Base-by-base conservation (phyloP, 2,797 vertebrate species). In the Fringilla coelebs region DNA sequence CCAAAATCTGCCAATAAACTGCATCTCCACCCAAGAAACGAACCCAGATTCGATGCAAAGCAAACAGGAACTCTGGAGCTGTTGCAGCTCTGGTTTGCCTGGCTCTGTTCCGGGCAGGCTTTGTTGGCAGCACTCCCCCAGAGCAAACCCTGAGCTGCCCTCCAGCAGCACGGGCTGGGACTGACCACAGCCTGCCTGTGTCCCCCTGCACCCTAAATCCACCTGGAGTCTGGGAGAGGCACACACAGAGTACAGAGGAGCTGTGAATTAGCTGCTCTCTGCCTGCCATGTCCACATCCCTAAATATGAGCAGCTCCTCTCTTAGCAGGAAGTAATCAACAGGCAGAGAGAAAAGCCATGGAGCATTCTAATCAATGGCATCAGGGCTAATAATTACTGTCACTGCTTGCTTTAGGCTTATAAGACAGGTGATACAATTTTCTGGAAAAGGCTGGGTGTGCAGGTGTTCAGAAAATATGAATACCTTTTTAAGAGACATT, bases 1-100 rank as follows among this genome's bases (percentile, higher is more conserved):
- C 26, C 21, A 4, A 70, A 78, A 73, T 4, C 19, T 54, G 77
- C n/a, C 22, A 6, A 9, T 41, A 60, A 78, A 48, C 36, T 22
- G 5, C 72, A 46, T 38, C 29, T 62, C 26, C 19, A 10, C 43
- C 26, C 22, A 52, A 86, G 76, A 81, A 75, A 75, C 32, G 60
- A 78, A 89, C 51, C 8, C 31, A 76, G 51, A 11, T 81, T 85
- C 77, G 58, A 85, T 89, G 61, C 84, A 95, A 91, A 46, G 19
- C 62, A 92, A 94, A 74, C 55, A 75, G 51, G 54, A 77, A 6
- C 29, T 55, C 85, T 34, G 17, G 8, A 72, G 54, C 38, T 43
- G 86, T n/a, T 65, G 43, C 85, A 85, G 34, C 13, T 3, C 71
- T 84, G 45, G 31, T 87, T 90, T 79, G 7, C 31, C 45, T 57